Conservation (phyloP, 53 echinoderm and acorn worm genomes). For the Arbacia lixula region DNA sequence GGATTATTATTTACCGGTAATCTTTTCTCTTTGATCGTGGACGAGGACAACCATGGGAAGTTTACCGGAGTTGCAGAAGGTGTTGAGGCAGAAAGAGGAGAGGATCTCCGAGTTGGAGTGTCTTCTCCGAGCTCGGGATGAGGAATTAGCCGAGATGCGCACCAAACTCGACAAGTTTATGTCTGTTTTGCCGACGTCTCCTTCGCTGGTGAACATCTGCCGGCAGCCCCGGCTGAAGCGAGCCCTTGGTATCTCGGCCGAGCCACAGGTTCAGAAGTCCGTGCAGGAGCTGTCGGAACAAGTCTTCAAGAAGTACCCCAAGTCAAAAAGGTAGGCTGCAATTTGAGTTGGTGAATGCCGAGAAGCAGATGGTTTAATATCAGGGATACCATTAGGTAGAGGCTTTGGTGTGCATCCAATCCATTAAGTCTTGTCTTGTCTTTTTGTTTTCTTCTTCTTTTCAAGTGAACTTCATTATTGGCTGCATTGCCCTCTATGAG, state of each 20-base stretch:
- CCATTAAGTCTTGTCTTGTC: too few species aligned
- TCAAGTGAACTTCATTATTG: too few species aligned
- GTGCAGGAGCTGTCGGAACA: conserved; percentile 81
- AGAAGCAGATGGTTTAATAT: too few species aligned
- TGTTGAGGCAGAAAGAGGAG: conserved; percentile 82
- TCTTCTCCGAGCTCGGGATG: conserved; percentile 73
- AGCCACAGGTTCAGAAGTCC: conserved; percentile 86
- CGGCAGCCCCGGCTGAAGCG: conserved; percentile 79
- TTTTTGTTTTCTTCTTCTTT: too few species aligned
- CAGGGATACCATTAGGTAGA: too few species aligned
- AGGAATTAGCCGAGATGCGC: conserved; percentile 85
- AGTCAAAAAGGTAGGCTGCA: conserved; percentile 93
- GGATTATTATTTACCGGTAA: too few species aligned
- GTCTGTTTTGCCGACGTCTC: conserved; percentile 88
- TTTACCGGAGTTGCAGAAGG: conserved; percentile 88
- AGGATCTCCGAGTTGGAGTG: conserved; percentile 80
- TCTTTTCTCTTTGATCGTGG: not conserved
- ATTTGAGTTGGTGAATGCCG: too few species aligned
- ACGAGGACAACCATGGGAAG: conserved; percentile 78
- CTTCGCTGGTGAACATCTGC: conserved; percentile 81
- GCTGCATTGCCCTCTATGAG: too few species aligned
- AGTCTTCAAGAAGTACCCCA: conserved; percentile 92
- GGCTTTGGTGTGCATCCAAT: too few species aligned
- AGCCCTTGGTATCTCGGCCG: conserved; percentile 95
- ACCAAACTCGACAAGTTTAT: conserved; percentile 96